Evolutionary conservation across 2,113 vertebrate species (phyloP).

Genomic region (Rhynchopsitta pachyrhyncha): DNA sequence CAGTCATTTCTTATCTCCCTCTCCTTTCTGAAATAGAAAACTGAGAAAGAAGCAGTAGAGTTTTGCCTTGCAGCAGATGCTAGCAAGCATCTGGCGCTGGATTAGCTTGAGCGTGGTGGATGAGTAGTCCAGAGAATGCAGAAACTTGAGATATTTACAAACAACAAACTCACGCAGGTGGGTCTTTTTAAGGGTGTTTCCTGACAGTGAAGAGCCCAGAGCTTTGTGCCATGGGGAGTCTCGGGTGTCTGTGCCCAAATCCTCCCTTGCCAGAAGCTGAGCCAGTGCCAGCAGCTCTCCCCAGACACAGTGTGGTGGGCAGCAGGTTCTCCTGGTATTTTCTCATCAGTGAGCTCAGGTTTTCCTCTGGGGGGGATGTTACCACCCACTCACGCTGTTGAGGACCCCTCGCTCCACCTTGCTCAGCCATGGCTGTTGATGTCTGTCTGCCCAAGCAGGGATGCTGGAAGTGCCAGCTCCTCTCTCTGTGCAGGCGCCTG

Average conservation of each 20-base stretch:
- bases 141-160: background rate
- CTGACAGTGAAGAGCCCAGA: background rate
- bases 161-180: background rate
- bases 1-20: background rate
- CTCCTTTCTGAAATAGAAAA: background rate
- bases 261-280: background rate
- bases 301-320: fast-evolving
- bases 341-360: background rate
- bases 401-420: background rate
- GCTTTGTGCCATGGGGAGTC: background rate
- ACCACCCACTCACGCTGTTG: fast-evolving
- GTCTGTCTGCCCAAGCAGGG: background rate
- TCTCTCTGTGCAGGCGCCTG: background rate
- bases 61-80: slow-evolving; percentile 37
- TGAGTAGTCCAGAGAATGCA: background rate
- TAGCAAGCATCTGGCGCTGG: background rate
- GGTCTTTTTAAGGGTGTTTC: background rate
- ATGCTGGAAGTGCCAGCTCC: background rate
- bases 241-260: background rate
- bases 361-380: background rate
- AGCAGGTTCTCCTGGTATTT: background rate
- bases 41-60: background rate
- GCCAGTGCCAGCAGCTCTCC: background rate
- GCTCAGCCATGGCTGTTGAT: background rate
- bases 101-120: background rate